Evolutionary conservation across 1,140 invertebrate species (phyloP).

Genomic region (Drosophila mojavensis): DNA sequence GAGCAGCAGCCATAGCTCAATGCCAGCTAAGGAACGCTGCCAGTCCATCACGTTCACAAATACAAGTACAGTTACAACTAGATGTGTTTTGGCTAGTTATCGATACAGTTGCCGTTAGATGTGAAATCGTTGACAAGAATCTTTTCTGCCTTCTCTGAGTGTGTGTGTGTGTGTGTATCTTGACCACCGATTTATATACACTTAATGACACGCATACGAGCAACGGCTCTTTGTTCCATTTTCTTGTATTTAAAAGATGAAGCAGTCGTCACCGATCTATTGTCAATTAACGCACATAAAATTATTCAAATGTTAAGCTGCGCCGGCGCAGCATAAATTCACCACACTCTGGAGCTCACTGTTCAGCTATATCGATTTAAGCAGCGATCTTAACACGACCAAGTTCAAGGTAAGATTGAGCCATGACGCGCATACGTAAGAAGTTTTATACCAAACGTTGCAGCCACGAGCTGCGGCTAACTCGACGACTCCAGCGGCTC

Average conservation of each 20-base stretch:
- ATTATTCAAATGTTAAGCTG: conserved; percentile 36
- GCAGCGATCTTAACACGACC: conserved; percentile 72
- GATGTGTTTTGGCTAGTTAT: not conserved
- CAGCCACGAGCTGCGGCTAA: conserved; percentile 14
- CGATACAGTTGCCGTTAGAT: conserved; percentile 17
- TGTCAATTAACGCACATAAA: conserved; percentile 39
- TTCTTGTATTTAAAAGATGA: conserved; percentile 1
- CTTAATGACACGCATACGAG: conserved; percentile 65
- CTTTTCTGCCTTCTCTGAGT: conserved; percentile 1
- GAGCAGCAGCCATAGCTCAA: conserved; percentile 28
- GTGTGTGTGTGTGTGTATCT: conserved; percentile 9
- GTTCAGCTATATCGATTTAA: not conserved
- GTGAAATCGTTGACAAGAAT: conserved; percentile 49
- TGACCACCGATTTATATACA: conserved; percentile 59
- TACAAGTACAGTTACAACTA: conserved; percentile 23
- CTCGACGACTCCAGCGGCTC: conserved; percentile 3
- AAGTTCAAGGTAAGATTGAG: conserved; percentile 84
- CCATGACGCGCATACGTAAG: conserved; percentile 84
- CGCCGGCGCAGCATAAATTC: conserved; percentile 22
- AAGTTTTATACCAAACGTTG: conserved; percentile 81
- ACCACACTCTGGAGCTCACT: conserved; percentile 8
- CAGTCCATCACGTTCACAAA: conserved; percentile 60
- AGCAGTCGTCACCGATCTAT: not conserved
- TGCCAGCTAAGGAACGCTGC: conserved; percentile 45
- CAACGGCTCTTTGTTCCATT: conserved; percentile 74